Percentiles rank a stretch among this genome's conserved stretches.
Evolutionary conservation across 2,888 invertebrate species (phyloP).

Genomic region (Drosophila monieri): DNA sequence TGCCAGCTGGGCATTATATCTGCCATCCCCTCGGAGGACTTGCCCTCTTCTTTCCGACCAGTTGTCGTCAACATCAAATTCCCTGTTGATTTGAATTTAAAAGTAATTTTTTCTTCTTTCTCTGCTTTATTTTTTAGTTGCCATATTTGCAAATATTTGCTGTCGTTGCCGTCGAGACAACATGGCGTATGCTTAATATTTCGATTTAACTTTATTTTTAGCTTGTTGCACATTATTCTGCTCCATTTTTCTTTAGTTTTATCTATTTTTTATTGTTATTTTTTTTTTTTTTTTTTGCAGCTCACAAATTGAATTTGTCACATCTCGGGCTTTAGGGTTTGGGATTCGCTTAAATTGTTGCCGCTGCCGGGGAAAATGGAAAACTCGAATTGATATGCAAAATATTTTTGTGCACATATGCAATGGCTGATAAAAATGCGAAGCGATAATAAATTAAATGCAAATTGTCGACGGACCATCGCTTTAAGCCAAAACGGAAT

Average conservation of each 20-base stretch:
- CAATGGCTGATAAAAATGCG: constrained; percentile 26
- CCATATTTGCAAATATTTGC: constrained; percentile 45
- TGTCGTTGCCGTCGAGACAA: constrained; percentile 42
- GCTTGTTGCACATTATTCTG: constrained; percentile 31
- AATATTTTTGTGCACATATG: constrained; percentile 38
- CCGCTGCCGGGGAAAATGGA: constrained; percentile 15
- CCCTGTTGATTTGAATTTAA: constrained; percentile 52
- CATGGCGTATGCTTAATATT: constrained; percentile 48
- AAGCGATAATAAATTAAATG: constrained; percentile 42
- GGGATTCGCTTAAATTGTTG: constrained; percentile 39
- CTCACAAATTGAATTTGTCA: constrained; percentile 49
- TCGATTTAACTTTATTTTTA: constrained; percentile 33
- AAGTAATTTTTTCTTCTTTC: constrained; percentile 38
- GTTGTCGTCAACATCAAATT: constrained; percentile 40
- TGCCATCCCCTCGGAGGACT: neutral
- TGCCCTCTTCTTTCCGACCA: neutral
- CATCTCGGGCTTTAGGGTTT: constrained; percentile 22
- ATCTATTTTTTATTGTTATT: neutral
- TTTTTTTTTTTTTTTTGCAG: constrained; percentile 5
- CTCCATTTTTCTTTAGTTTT: constrained; percentile 12
- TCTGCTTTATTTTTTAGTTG: constrained; percentile 22
- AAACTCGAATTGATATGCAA: constrained; percentile 44
- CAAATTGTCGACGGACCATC: constrained; percentile 30
- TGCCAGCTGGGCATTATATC: constrained; percentile 26
- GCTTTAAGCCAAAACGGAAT: constrained; percentile 36